Base-by-base conservation (phyloP, 2,888 invertebrate species). In the Spodoptera picta region DNA sequence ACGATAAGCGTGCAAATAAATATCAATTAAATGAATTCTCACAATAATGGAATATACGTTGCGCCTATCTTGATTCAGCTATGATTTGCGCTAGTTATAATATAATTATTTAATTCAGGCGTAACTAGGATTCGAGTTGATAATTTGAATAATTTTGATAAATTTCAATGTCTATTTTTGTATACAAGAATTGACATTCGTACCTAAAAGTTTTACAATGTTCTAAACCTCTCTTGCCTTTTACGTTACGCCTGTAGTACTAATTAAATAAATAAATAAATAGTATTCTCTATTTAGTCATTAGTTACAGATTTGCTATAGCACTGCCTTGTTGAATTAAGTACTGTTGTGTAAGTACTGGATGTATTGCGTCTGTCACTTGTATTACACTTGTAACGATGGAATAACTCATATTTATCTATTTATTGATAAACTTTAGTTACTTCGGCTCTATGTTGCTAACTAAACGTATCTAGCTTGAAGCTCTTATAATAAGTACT, bases 321-420 rank as follows among this genome's bases (percentile, higher is more conserved):
- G 45, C 72, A 71, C 74, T 79, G 74, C 78, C 79, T 69, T 65
- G 24, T 75, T 64, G 7, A 55, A 58, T 50, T 36, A 36, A 36
- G 36, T 36, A 36, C 36, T 36, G 36, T 36, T 14, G 12, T 51
- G 64, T 78, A 78, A 78, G 79, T 78, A 78, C 79, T 60, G 27
- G 77, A 81, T 83, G 81, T 82, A 83, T 79, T 53, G 46, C 9
- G 48, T 41, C 5, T 43, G 12, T 24, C 52, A 42, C 7, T 19
- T 19, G 19, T 19, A 7, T 53, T 41, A 41, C 57, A 24, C n/a
- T 48, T 36, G 9, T 53, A 4, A 31, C 14, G 36, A 36, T 36
- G 52, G 19, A 46, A 44, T 31, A 14, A 27, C 11, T 44, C 44
- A 27, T 27, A 9, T 64, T 6, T 10, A 3, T 24, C n/a, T 10